These are phyloP conservation scores for Epinotia demarniana DNA, from an alignment of 2,888 invertebrate species.

Conservation along the genomic window DNA sequence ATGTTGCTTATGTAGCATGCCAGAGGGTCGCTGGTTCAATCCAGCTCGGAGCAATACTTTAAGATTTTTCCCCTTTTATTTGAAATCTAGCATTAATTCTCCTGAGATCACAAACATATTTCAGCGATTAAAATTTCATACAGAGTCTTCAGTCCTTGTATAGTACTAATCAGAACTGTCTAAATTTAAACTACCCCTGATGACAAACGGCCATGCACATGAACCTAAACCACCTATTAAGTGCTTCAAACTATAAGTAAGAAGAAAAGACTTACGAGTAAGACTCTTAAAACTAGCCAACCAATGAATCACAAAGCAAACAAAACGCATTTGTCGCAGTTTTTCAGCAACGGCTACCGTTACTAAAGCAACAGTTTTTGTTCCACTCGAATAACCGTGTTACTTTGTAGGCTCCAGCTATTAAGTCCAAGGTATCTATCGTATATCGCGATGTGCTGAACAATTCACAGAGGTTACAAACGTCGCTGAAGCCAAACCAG, in stretches of 20 bases:
- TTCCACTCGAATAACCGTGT: constrained; percentile 6
- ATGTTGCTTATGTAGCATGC: no score
- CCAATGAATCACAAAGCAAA: background rate
- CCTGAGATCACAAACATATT: no score
- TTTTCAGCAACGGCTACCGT: constrained; percentile 11
- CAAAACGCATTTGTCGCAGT: background rate
- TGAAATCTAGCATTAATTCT: no score
- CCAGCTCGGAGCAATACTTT: no score
- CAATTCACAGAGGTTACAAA: background rate
- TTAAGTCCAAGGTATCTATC: constrained; percentile 26
- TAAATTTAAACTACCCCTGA: background rate
- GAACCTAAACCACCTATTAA: background rate
- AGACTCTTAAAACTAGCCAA: background rate
- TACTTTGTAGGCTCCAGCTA: constrained; percentile 23
- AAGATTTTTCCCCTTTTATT: no score
- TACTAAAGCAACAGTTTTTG: constrained; percentile 4
- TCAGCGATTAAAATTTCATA: no score
- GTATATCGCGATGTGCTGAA: constrained; percentile 10
- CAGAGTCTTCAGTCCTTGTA: no score
- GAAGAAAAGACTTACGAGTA: background rate
- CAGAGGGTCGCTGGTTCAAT: no score
- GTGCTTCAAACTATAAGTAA: no score
- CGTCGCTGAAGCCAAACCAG: background rate
- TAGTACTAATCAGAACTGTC: background rate
- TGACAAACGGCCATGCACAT: background rate